Percentiles rank a stretch among this genome's conserved stretches.
phyloP scores from a whole-genome alignment of 2,797 vertebrate genomes.

The Amphiprion clarkii region DNA sequence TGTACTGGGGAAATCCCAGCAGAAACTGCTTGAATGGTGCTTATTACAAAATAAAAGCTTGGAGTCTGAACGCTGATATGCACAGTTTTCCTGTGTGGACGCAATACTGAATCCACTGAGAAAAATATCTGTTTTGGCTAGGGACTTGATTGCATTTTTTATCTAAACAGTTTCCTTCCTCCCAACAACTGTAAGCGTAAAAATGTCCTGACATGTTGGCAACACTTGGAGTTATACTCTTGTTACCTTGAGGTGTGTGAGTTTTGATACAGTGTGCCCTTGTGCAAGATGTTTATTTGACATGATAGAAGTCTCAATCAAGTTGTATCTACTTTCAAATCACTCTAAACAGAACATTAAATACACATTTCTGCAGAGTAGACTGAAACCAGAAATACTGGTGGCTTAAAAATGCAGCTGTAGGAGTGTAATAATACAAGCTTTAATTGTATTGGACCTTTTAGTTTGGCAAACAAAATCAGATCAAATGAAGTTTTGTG shows the following conservation, averaged over 20 bases:
- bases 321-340: conserved; percentile 2
- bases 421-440: no score
- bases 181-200: conserved; percentile 6
- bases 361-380: conserved; percentile 6
- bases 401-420: neutral
- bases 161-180: conserved; percentile 32
- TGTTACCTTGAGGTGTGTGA: neutral
- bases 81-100: conserved; percentile 22
- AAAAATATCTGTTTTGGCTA: conserved; percentile 12
- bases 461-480: neutral
- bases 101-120: conserved; percentile 26
- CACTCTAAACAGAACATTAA: neutral
- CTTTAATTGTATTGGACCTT: neutral
- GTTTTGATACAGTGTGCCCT: neutral
- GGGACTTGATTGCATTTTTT: conserved; percentile 29
- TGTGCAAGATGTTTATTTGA: neutral
- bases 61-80: conserved; percentile 13
- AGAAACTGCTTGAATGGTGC: conserved; percentile 12
- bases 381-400: neutral
- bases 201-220: neutral
- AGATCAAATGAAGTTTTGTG: neutral
- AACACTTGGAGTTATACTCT: neutral
- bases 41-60: conserved; percentile 43
- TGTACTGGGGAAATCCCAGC: conserved; percentile 24
- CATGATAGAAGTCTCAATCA: no score